phyloP scores from a whole-genome alignment of 2,888 invertebrate genomes.

The Acanthosoma haemorrhoidale region DNA sequence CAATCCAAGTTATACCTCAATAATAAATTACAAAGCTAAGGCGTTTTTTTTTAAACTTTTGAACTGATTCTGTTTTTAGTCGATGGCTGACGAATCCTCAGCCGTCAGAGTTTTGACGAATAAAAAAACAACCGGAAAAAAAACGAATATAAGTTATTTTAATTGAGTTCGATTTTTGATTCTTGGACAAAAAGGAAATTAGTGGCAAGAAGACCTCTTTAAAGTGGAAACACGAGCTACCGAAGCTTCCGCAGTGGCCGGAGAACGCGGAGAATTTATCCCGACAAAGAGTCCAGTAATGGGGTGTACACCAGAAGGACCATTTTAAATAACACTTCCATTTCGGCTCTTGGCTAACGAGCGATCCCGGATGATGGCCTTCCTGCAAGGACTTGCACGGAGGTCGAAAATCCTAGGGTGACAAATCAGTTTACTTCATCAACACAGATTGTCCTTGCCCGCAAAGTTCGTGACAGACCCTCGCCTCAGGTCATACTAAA shows the following conservation, averaged over 20 bases:
- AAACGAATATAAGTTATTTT: conserved; percentile 9
- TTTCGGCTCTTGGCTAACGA: not conserved
- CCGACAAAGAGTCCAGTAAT: conserved; percentile 23
- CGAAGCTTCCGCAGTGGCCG: not conserved
- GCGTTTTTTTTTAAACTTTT: no score
- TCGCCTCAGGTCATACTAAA: no score
- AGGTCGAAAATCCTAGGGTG: not conserved
- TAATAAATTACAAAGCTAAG: no score
- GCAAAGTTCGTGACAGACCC: no score
- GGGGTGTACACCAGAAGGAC: not conserved
- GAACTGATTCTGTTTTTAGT: no score
- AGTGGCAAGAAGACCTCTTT: conserved; percentile 10
- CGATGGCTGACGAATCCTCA: no score
- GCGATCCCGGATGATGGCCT: not conserved
- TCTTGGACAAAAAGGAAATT: not conserved
- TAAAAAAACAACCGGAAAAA: not conserved
- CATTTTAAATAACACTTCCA: conserved; percentile 23
- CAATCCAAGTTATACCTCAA: no score
- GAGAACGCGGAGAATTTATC: not conserved
- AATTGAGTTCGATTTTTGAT: conserved; percentile 4
- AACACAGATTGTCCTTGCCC: no score
- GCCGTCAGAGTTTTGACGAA: no score
- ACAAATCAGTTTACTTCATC: no score
- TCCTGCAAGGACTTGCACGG: conserved; percentile 5
- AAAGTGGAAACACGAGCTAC: conserved; percentile 12